Percentiles rank a stretch among this genome's conserved stretches.
These are phyloP conservation scores for Ptyas mucosa DNA, from an alignment of 2,113 vertebrate species.

Conservation along the genomic window DNA sequence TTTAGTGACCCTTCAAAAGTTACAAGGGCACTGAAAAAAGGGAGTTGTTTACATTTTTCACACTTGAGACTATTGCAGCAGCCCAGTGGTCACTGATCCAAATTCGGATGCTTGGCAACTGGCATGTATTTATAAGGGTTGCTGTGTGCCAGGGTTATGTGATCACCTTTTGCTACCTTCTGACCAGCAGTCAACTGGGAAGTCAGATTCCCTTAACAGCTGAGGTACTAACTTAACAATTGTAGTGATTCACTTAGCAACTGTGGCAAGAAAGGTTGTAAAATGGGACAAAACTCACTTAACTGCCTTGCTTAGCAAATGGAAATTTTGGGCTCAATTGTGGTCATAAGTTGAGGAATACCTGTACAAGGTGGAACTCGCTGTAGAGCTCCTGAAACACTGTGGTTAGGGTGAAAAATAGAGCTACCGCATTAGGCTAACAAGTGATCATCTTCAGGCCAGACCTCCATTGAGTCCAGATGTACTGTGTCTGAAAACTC, in stretches of 20 bases:
- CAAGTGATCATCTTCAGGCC: background rate
- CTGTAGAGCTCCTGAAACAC: background rate
- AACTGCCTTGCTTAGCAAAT: background rate
- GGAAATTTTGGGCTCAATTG: background rate
- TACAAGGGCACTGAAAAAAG: background rate
- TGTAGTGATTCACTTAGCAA: too few relatives aligned
- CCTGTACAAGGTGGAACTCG: background rate
- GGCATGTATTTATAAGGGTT: too few relatives aligned
- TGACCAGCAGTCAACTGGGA: too few relatives aligned
- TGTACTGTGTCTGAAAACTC: background rate
- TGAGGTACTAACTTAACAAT: too few relatives aligned
- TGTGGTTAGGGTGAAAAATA: background rate
- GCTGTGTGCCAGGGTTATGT: too few relatives aligned
- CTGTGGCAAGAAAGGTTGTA: background rate
- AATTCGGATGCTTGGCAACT: too few relatives aligned
- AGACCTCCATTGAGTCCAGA: background rate
- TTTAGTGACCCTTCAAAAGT: background rate
- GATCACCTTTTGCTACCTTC: too few relatives aligned
- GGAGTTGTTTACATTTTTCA: background rate
- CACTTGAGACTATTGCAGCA: background rate
- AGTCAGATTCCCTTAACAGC: too few relatives aligned
- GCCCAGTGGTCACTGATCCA: background rate
- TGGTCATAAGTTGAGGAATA: background rate
- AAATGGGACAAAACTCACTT: background rate
- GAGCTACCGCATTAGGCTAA: background rate